Base-by-base conservation (phyloP, 1,140 invertebrate genomes). In the Drosophila teissieri region DNA sequence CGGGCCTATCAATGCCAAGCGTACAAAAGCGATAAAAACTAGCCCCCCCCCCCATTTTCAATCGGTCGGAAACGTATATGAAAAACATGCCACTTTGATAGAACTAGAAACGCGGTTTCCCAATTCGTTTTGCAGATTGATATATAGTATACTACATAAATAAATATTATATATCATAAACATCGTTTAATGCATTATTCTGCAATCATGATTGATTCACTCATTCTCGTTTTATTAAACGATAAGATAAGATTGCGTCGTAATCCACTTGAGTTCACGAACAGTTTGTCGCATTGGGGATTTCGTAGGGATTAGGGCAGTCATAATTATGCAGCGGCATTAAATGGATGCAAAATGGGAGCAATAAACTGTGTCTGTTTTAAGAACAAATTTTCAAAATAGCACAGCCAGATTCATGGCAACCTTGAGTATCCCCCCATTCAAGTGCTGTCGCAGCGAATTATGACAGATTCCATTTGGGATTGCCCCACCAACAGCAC, bases 1-100 rank as follows among this genome's bases (percentile, higher is more conserved):
- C 94, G 94, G 67, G 94, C 95, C 31, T 8, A 2, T 31, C 7
- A 3, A 10, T 31, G 1, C 8, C 2, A 31, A 3, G 2, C 7
- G 31, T 8, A 2, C 27, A 31, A 31, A 8, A 8, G 8, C 7
- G 2, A 7, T 8, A 8, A 0, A 2, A 8, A 31, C 31, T 7
- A 31, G 8, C 31, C 24, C 0, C 31, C 31, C 10, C 7, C 8
- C 10, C 8, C 31, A 10, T 2, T 8, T 1, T 0, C 27, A 8
- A 31, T 31, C 6, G 2, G 10, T 31, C 8, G 31, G 31, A 31
- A 10, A 8, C 31, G 31, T 3, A 31, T 8, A 10, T 2, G 24
- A 24, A 4, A 24, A 24, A 31, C 31, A 31, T 31, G 7, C 31
- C 31, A 31, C 31, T 31, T 31, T 8, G 31, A 31, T 31, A 8